Evolutionary conservation across 1,140 invertebrate species (phyloP).

Genomic region (Meteorus sp.): DNA sequence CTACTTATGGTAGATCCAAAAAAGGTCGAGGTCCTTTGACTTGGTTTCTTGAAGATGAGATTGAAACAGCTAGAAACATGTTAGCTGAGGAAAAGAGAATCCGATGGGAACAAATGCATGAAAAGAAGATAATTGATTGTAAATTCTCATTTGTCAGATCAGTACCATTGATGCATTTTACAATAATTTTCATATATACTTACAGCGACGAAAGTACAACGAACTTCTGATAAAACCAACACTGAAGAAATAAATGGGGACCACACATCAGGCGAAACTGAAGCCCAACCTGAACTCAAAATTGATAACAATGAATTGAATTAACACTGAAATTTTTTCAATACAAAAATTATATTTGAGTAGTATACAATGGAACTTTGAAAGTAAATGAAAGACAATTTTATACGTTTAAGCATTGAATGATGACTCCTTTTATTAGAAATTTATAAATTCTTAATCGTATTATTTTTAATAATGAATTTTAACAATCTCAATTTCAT

Average conservation of each 20-base stretch:
- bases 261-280: slow-evolving; percentile 23
- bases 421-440: not conserved
- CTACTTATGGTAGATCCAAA: slow-evolving; percentile 30
- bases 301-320: not conserved
- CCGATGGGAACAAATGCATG: slow-evolving; percentile 20
- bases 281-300: slow-evolving; percentile 15
- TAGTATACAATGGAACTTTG: slow-evolving; percentile 29
- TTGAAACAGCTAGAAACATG: slow-evolving; percentile 33
- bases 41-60: slow-evolving; percentile 44
- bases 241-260: slow-evolving; percentile 28
- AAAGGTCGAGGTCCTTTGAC: slow-evolving; percentile 35
- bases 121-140: slow-evolving; percentile 25
- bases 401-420: not conserved
- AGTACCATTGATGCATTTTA: slow-evolving; percentile 2
- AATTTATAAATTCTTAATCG: too few relatives aligned
- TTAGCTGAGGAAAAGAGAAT: slow-evolving; percentile 25
- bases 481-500: too few relatives aligned
- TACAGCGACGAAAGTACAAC: too few relatives aligned
- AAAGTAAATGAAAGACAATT: slow-evolving; percentile 3
- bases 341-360: slow-evolving; percentile 37
- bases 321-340: slow-evolving; percentile 13
- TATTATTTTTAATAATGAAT: too few relatives aligned
- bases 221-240: not conserved
- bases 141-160: not conserved
- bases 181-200: too few relatives aligned